Conservation (phyloP, 1,140 invertebrate species). For the Holcopasites calliopsidis region DNA sequence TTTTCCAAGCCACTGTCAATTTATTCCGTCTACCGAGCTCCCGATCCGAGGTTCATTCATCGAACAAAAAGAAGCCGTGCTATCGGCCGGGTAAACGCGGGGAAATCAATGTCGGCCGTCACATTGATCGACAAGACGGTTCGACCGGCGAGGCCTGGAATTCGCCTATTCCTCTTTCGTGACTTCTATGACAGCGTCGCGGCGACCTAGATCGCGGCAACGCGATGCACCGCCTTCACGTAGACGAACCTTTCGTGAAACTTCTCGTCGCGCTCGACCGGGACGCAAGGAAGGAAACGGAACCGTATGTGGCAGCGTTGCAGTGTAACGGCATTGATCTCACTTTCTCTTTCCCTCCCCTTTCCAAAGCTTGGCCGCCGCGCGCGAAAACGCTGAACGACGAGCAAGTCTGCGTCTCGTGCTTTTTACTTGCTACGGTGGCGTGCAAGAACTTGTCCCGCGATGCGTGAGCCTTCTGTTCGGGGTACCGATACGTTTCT, state of each 20-base stretch:
- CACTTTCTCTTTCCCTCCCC: conserved; percentile 6
- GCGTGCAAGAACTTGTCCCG: too few relatives aligned
- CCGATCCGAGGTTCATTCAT: conserved; percentile 28
- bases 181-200: conserved; percentile 26
- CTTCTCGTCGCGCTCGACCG: conserved; percentile 20
- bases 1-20: background rate
- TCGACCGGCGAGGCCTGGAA: conserved; percentile 22
- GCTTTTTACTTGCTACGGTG: background rate
- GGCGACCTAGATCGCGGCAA: conserved; percentile 26
- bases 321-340: conserved; percentile 55
- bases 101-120: conserved; percentile 19
- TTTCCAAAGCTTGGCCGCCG: background rate
- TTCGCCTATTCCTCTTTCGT: conserved; percentile 38
- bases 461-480: too few relatives aligned
- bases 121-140: conserved; percentile 22
- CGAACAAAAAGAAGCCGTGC: conserved; percentile 13
- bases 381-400: background rate
- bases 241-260: conserved; percentile 41
- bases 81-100: background rate
- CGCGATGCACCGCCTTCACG: conserved; percentile 37
- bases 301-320: conserved; percentile 52
- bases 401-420: background rate
- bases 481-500: too few relatives aligned
- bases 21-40: conserved; percentile 7
- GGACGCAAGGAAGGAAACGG: conserved; percentile 48